Evolutionary conservation across 1,140 invertebrate species (phyloP).

Genomic region (Centruroides sculpturatus): DNA sequence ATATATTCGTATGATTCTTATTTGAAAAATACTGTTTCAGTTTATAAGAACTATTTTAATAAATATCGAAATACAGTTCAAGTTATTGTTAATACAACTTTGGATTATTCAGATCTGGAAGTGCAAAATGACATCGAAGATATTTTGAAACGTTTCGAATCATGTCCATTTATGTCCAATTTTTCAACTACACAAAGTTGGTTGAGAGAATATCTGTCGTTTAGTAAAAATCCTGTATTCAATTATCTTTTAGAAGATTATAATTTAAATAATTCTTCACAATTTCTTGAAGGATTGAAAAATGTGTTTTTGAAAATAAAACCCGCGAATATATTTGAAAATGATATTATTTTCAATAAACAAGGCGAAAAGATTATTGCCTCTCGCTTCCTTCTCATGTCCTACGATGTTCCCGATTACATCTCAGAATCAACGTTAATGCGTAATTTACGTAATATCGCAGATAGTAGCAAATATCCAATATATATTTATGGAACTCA

Average conservation of each 20-base stretch:
- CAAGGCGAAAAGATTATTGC: conserved; percentile 56
- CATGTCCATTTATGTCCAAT: conserved; percentile 52
- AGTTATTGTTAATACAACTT: conserved; percentile 63
- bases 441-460: conserved; percentile 47
- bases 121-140: conserved; percentile 63
- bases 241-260: conserved; percentile 42
- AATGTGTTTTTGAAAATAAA: conserved; percentile 30
- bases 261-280: conserved; percentile 50
- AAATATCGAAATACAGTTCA: conserved; percentile 35
- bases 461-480: conserved; percentile 65
- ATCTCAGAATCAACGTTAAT: conserved; percentile 82
- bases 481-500: conserved; percentile 42
- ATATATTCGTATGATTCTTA: too few species aligned
- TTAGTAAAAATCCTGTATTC: conserved; percentile 53
- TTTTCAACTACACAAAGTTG: conserved; percentile 77
- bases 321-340: conserved; percentile 48
- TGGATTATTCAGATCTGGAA: conserved; percentile 66
- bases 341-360: conserved; percentile 72
- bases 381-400: conserved; percentile 72
- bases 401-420: conserved; percentile 63
- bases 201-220: conserved; percentile 66
- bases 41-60: too few species aligned
- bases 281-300: conserved; percentile 57
- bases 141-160: conserved; percentile 60
- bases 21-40: too few species aligned